These are phyloP conservation scores for Tenebrio molitor DNA, from an alignment of 1,140 invertebrate species.

Conservation along the genomic window DNA sequence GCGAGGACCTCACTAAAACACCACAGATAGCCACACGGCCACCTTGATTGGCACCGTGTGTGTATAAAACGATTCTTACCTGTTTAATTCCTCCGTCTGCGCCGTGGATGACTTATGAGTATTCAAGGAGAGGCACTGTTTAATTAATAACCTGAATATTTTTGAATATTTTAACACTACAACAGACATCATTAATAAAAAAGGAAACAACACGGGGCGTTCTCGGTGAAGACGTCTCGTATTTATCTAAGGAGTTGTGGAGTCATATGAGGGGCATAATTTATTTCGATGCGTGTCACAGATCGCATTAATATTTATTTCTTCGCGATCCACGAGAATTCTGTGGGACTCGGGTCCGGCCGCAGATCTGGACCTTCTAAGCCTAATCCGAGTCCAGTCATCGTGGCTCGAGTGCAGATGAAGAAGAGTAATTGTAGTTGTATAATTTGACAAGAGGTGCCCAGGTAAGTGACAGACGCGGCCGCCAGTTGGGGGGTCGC, in stretches of 20 bases:
- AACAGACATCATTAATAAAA: slow-evolving; percentile 56
- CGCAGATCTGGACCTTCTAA: too few relatives aligned
- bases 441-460: slow-evolving; percentile 64
- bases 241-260: slow-evolving; percentile 57
- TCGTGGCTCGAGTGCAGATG: slow-evolving; percentile 28
- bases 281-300: slow-evolving; percentile 42
- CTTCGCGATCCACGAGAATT: too few relatives aligned
- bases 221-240: slow-evolving; percentile 52
- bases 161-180: slow-evolving; percentile 60
- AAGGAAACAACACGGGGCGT: slow-evolving; percentile 50
- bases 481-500: slow-evolving; percentile 61
- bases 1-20: slow-evolving; percentile 50
- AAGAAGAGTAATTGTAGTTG: slow-evolving; percentile 61
- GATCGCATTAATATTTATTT: not conserved
- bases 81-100: slow-evolving; percentile 48
- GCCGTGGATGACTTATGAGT: slow-evolving; percentile 52
- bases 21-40: slow-evolving; percentile 39
- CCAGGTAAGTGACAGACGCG: slow-evolving; percentile 63
- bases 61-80: slow-evolving; percentile 48
- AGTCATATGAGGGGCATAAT: slow-evolving; percentile 50
- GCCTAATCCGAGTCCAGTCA: slow-evolving; percentile 40
- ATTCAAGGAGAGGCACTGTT: slow-evolving; percentile 53
- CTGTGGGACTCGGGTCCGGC: too few relatives aligned
- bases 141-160: slow-evolving; percentile 61
- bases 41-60: slow-evolving; percentile 50